Percentiles rank a stretch among this genome's conserved stretches.
Evolutionary conservation across 2,113 vertebrate species (phyloP).

Genomic region (Ceyx melanurus): DNA sequence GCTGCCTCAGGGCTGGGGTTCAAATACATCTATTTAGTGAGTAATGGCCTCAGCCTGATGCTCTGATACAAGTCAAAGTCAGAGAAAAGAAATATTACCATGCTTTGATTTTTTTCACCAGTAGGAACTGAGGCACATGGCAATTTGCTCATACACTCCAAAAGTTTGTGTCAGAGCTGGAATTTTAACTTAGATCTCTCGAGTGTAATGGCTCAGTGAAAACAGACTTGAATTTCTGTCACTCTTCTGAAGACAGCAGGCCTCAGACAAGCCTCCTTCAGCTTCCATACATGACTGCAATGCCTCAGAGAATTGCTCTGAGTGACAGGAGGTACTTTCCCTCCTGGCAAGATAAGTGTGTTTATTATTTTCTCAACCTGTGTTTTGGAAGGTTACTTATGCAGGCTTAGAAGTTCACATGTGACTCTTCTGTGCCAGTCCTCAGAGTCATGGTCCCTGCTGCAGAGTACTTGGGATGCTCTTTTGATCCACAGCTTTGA

Average conservation of each 20-base stretch:
- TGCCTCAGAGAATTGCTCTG: not conserved
- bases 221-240: slow-evolving; percentile 25
- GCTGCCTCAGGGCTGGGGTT: not conserved
- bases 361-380: slow-evolving; percentile 31
- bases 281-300: not conserved
- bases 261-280: not conserved
- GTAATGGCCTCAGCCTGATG: not conserved
- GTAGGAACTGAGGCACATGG: not conserved
- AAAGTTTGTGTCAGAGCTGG: slow-evolving; percentile 14
- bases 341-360: slow-evolving; percentile 1
- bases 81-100: not conserved
- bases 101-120: not conserved
- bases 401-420: slow-evolving; percentile 6
- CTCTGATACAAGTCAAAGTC: not conserved
- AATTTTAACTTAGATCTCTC: slow-evolving; percentile 42
- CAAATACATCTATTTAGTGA: not conserved
- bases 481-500: slow-evolving; percentile 52
- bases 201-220: not conserved
- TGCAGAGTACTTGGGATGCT: slow-evolving; percentile 6
- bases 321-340: not conserved
- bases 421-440: not conserved
- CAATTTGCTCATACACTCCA: slow-evolving; percentile 3
- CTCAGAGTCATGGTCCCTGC: slow-evolving; percentile 5
- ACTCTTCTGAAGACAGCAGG: not conserved
- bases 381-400: slow-evolving; percentile 24